These are phyloP conservation scores for Epinephelus lanceolatus DNA, from an alignment of 2,113 vertebrate species.

Conservation along the genomic window DNA sequence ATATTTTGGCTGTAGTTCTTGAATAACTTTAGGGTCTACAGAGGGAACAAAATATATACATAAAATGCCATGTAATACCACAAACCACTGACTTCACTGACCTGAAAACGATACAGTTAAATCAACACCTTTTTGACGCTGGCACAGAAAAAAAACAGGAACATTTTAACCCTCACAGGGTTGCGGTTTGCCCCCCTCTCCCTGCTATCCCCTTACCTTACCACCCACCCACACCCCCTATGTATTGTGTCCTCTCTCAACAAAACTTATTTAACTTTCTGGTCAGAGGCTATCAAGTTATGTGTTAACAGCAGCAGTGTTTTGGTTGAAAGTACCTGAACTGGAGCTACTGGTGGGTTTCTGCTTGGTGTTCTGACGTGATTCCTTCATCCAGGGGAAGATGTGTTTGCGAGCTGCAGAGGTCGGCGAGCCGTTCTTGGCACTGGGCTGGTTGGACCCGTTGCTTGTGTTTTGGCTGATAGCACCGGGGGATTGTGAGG, in stretches of 20 bases:
- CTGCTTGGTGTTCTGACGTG: constrained; percentile 97
- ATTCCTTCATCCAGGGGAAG: constrained; percentile 99
- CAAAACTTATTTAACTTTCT: constrained; percentile 36
- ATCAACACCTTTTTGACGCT: constrained; percentile 5
- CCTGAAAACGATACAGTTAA: background rate
- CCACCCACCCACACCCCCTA: constrained; percentile 1
- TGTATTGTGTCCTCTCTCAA: constrained; percentile 1
- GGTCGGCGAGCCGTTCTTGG: constrained; percentile 89
- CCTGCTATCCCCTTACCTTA: constrained; percentile 16
- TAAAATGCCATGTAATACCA: background rate
- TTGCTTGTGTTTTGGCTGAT: constrained; percentile 91
- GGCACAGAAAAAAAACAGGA: background rate
- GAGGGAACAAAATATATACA: background rate
- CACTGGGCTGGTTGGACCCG: constrained; percentile 88
- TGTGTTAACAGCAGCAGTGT: constrained; percentile 26
- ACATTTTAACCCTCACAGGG: constrained; percentile 2
- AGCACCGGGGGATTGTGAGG: constrained; percentile 87
- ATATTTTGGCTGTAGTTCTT: constrained; percentile 4
- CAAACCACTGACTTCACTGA: constrained; percentile 6
- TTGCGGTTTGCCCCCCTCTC: constrained; percentile 10
- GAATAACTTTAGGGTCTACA: background rate
- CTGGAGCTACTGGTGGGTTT: constrained; percentile 95
- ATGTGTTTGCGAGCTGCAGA: constrained; percentile 92
- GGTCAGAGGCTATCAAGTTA: constrained; percentile 13
- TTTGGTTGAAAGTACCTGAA: constrained; percentile 89